Conservation (phyloP, 1,140 invertebrate species). For the Drosophila seguyi region DNA sequence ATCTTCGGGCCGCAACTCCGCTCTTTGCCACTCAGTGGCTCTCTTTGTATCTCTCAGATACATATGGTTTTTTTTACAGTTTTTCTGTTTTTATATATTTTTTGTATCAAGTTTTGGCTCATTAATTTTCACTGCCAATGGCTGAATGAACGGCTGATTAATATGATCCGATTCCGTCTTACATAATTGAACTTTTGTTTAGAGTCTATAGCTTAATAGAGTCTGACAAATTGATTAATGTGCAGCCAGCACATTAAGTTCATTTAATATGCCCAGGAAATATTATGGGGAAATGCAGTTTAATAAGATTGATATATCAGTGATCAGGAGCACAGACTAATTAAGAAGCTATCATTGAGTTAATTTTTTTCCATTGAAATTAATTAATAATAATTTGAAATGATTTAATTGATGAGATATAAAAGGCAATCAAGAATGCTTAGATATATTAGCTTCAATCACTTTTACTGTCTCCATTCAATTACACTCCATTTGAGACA, state of each 20-base stretch:
- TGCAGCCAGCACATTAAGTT: slow-evolving; percentile 7
- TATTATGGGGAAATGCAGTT: slow-evolving; percentile 17
- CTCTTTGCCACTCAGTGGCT: slow-evolving; percentile 47
- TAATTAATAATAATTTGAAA: neutral
- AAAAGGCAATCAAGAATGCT: slow-evolving; percentile 4
- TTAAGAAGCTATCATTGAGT: slow-evolving; percentile 12
- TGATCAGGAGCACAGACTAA: slow-evolving; percentile 8
- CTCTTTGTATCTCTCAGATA: slow-evolving; percentile 12
- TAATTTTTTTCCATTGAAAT: neutral
- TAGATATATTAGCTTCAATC: slow-evolving; percentile 14
- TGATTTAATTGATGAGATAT: neutral
- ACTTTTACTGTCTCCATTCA: slow-evolving; percentile 19
- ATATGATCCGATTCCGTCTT: slow-evolving; percentile 38
- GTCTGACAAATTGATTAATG: slow-evolving; percentile 53
- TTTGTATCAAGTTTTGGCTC: slow-evolving; percentile 8
- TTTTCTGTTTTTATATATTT: slow-evolving; percentile 51
- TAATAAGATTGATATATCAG: neutral
- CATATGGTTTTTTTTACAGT: slow-evolving; percentile 22
- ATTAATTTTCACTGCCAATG: slow-evolving; percentile 33
- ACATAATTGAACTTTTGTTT: slow-evolving; percentile 49
- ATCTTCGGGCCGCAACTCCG: slow-evolving; percentile 43
- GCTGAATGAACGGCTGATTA: slow-evolving; percentile 46
- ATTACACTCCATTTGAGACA: slow-evolving; percentile 24
- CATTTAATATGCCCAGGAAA: slow-evolving; percentile 21
- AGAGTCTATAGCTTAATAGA: slow-evolving; percentile 36